Percentiles rank a stretch among this genome's conserved stretches.
Conservation (phyloP, 1,140 invertebrate species). For the Odontomachus brunneus region DNA sequence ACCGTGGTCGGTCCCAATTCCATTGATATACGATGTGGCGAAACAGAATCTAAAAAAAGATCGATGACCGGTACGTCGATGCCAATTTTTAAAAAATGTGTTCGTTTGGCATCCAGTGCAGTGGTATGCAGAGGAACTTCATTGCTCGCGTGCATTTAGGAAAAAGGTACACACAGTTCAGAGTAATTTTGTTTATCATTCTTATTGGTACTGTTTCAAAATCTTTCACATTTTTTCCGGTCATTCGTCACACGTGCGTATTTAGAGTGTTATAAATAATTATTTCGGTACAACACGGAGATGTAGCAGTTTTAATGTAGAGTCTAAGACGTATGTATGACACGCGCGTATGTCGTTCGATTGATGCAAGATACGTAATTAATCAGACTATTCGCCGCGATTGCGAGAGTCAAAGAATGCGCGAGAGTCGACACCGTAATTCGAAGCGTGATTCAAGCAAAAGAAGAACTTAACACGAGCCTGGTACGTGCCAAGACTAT, state of each 20-base stretch:
- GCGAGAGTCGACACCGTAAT: background rate
- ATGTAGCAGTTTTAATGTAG: background rate
- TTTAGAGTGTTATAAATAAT: background rate
- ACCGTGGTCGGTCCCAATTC: constrained; percentile 50
- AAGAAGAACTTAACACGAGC: constrained; percentile 66
- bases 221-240: background rate
- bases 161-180: constrained; percentile 9
- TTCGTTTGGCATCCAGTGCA: background rate
- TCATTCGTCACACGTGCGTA: background rate
- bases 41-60: constrained; percentile 64
- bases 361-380: background rate
- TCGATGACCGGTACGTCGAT: constrained; percentile 6
- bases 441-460: constrained; percentile 70
- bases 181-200: constrained; percentile 11
- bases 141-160: constrained; percentile 19
- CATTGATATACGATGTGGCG: constrained; percentile 52
- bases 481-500: constrained; percentile 77
- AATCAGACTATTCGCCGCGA: background rate
- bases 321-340: background rate
- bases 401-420: constrained; percentile 4
- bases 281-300: background rate
- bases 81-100: constrained; percentile 71
- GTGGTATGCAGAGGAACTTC: constrained; percentile 13
- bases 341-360: background rate
- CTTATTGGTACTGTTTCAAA: background rate